Base-by-base conservation (phyloP, 2,113 vertebrate genomes). In the Raphicerus campestris region DNA sequence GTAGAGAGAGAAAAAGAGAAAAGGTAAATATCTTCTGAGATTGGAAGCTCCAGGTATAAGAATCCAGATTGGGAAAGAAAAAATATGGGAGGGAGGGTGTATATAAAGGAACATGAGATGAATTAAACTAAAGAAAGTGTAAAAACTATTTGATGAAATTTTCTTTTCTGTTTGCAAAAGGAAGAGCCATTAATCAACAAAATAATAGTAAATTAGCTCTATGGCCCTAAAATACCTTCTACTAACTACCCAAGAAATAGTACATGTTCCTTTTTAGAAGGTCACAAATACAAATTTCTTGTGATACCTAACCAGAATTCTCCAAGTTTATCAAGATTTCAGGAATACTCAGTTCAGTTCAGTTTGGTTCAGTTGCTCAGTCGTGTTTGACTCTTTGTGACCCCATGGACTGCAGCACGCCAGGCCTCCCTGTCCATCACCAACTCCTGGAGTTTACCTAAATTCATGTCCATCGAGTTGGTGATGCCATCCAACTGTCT, bases 81-180 rank as follows among this genome's bases (percentile, higher is more conserved):
- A 42, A 73, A 26, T 42, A 73, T 42, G 35, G 70, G 35, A 42
- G 6, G 70, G 70, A 42, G 20, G 35, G 35, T 13, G 24, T 70
- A 70, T 1, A 70, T 42, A 24, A 73, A 42, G 35, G 70, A 73
- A 24, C 20, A 73, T 14, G 35, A 73, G 35, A 73, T 0, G 3
- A 73, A 73, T 26, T 42, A 73, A 73, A 73, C 35, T 73, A 73
- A 73, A 73, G 20, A 39, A 73, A 42, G 70, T 73, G 20, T 14
- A 42, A 42, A 73, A 26, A 73, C 70, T 58, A 56, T 73, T 88
- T 93, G 47, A 51, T n/a, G 26, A 80, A 93, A 77, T 84, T 89
- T 89, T 93, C 45, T 83, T 63, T 26, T 30, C n/a, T 89, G 87
- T 70, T 70, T 70, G 66, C 49, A 85, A 86, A 86, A 89, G 58